phyloP scores from a whole-genome alignment of 2,113 vertebrate species.

The Mastomys coucha region DNA sequence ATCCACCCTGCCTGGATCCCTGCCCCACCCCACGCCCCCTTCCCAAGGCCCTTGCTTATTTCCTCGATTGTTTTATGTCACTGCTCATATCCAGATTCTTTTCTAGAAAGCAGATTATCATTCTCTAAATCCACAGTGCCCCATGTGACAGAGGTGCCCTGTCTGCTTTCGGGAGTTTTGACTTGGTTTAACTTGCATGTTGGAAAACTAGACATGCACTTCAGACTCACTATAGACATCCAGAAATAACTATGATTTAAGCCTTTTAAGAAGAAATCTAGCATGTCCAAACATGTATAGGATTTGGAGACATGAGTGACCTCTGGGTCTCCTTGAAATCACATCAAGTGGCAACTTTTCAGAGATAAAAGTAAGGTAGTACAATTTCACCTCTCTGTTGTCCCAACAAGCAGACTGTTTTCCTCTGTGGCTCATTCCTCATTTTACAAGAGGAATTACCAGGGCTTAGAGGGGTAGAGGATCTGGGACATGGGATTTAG shows the following conservation, averaged over 20 bases:
- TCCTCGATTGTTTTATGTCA: not conserved
- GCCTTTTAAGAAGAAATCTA: not conserved
- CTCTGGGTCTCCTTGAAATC: conserved; percentile 19
- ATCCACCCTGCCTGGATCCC: not conserved
- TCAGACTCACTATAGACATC: not conserved
- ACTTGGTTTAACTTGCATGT: conserved; percentile 13
- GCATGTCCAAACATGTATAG: not conserved
- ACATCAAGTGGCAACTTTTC: conserved; percentile 14
- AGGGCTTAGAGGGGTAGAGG: not conserved
- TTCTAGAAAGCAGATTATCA: not conserved
- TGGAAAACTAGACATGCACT: conserved; percentile 30
- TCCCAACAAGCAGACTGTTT: not conserved
- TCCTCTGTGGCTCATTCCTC: not conserved
- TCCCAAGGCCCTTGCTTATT: not conserved
- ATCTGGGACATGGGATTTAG: not conserved
- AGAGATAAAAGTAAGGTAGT: conserved; percentile 13
- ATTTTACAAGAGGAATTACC: not conserved
- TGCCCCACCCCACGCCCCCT: not conserved
- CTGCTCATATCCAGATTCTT: not conserved
- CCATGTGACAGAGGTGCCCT: not conserved
- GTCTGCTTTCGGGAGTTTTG: not conserved
- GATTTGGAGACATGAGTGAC: conserved; percentile 7
- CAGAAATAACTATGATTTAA: conserved; percentile 34
- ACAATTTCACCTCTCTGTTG: not conserved
- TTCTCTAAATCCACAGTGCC: not conserved